phyloP scores from a whole-genome alignment of 1,140 invertebrate species.

The Brachystomella parvula region DNA sequence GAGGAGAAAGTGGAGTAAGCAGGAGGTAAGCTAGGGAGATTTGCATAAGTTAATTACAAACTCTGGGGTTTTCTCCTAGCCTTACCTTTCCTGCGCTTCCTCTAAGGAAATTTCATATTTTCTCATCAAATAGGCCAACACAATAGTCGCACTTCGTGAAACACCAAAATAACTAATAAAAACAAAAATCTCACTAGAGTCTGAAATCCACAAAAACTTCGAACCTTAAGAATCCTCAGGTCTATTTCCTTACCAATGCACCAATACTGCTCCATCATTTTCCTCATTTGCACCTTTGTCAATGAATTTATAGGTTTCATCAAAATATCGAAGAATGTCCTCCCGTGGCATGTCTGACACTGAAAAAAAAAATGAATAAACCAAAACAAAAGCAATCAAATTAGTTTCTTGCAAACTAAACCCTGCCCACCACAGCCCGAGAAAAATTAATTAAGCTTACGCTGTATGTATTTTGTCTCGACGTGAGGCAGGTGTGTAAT shows the following conservation, averaged over 20 bases:
- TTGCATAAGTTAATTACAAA: too few species aligned
- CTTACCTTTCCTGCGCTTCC: constrained; percentile 56
- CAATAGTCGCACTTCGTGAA: constrained; percentile 71
- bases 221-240: not conserved
- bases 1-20: too few species aligned
- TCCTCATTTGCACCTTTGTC: constrained; percentile 42
- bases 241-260: constrained; percentile 59
- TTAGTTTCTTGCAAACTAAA: not conserved
- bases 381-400: not conserved
- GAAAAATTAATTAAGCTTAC: constrained; percentile 43
- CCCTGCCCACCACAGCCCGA: not conserved
- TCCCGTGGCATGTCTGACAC: constrained; percentile 72
- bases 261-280: constrained; percentile 55
- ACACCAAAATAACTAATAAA: constrained; percentile 45
- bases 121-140: constrained; percentile 78
- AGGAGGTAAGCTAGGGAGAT: too few species aligned
- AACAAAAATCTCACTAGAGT: not conserved
- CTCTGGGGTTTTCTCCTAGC: too few species aligned
- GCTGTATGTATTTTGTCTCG: constrained; percentile 64
- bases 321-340: constrained; percentile 67
- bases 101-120: constrained; percentile 61
- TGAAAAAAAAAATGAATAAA: constrained; percentile 40
- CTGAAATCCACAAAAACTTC: not conserved
- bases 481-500: constrained; percentile 58
- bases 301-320: constrained; percentile 65